Evolutionary conservation across 2,888 invertebrate species (phyloP).

Genomic region (Lasioglossum figueresi): DNA sequence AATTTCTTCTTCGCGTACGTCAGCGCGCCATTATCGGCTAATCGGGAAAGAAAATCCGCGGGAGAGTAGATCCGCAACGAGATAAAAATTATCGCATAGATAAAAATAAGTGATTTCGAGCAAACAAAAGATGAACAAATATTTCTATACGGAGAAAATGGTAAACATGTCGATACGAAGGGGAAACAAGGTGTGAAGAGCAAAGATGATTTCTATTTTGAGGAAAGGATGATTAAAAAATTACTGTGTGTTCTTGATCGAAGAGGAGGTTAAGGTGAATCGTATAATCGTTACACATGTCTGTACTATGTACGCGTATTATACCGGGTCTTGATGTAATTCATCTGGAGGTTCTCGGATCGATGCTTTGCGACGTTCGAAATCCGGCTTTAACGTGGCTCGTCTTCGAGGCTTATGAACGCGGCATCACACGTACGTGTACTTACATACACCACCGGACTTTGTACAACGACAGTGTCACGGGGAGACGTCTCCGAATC

Average conservation of each 20-base stretch:
- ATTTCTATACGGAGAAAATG: background rate
- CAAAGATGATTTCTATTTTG: background rate
- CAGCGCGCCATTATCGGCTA: background rate
- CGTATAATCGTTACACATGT: background rate
- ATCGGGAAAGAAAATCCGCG: background rate
- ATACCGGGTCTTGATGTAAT: background rate
- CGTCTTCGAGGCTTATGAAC: conserved; percentile 45
- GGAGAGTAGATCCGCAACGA: background rate
- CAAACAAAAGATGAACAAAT: background rate
- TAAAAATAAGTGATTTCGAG: background rate
- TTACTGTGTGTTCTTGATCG: background rate
- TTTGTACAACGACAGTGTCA: conserved; percentile 51
- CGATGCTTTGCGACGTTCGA: conserved; percentile 21
- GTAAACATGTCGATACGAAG: background rate
- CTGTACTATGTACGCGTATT: background rate
- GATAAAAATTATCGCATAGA: background rate
- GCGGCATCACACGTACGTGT: conserved; percentile 18
- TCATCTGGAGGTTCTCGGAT: background rate
- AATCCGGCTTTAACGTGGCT: conserved; percentile 46
- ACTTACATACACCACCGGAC: conserved; percentile 11
- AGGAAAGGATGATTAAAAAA: background rate
- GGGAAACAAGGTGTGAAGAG: no score
- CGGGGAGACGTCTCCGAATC: conserved; percentile 70
- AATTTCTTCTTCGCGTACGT: background rate
- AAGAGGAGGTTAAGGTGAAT: background rate